A percentile compares a stretch with the other conserved stretches of the same genome.
These are phyloP conservation scores for Meteorus colon DNA, from an alignment of 2,888 invertebrate species.

Conservation along the genomic window DNA sequence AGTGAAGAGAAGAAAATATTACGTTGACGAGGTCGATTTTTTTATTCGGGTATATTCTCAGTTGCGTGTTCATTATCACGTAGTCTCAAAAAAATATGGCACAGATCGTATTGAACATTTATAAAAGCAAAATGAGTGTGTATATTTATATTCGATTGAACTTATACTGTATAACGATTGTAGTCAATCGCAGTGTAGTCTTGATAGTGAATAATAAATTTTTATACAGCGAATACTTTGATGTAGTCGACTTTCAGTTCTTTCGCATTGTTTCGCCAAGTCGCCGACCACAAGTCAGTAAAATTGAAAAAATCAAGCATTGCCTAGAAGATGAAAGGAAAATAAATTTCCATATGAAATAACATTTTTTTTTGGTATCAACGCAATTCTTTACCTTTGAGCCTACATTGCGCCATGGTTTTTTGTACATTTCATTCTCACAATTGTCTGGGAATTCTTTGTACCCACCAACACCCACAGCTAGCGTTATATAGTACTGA, in stretches of 20 bases:
- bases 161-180: too few relatives aligned
- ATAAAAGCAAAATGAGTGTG: too few relatives aligned
- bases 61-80: neutral
- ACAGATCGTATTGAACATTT: too few relatives aligned
- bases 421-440: slow-evolving; percentile 72
- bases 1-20: slow-evolving; percentile 39
- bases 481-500: slow-evolving; percentile 85
- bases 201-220: neutral
- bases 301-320: slow-evolving; percentile 72
- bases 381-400: slow-evolving; percentile 73
- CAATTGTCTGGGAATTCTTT: slow-evolving; percentile 80
- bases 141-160: too few relatives aligned
- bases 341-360: neutral
- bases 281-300: slow-evolving; percentile 71
- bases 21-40: slow-evolving; percentile 21
- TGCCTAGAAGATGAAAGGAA: slow-evolving; percentile 56
- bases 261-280: slow-evolving; percentile 74
- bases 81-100: neutral
- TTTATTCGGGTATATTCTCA: slow-evolving; percentile 26
- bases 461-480: slow-evolving; percentile 85
- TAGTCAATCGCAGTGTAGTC: too few relatives aligned
- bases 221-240: slow-evolving; percentile 76
- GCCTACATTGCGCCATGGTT: slow-evolving; percentile 86
- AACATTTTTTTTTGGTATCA: neutral
- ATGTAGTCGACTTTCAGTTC: slow-evolving; percentile 78